Percentiles rank a stretch among this genome's conserved stretches.
Evolutionary conservation across 2,888 invertebrate species (phyloP).

Genomic region (Brassicogethes aeneus): DNA sequence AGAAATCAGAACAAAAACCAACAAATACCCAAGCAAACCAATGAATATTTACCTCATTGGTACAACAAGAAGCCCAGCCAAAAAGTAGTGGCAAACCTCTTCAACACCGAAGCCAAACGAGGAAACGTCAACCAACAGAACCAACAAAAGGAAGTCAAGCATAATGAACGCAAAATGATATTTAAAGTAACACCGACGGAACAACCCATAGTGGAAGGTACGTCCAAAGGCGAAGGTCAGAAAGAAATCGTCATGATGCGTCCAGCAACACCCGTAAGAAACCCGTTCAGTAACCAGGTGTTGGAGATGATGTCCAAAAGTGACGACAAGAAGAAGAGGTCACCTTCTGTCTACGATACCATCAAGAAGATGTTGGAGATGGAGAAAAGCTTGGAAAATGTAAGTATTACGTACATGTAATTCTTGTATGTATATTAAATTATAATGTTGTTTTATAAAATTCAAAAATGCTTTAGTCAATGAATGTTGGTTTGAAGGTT

Average conservation of each 20-base stretch:
- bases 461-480: too few relatives aligned
- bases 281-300: constrained; percentile 47
- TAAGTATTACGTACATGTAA: constrained; percentile 39
- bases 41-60: constrained; percentile 22
- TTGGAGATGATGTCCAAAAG: constrained; percentile 41
- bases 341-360: constrained; percentile 47
- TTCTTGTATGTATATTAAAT: too few relatives aligned
- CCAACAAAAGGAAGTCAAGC: constrained; percentile 6
- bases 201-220: constrained; percentile 12
- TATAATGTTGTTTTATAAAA: too few relatives aligned
- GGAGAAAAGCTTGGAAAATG: constrained; percentile 47
- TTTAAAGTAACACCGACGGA: constrained; percentile 26
- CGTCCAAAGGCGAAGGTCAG: constrained; percentile 31
- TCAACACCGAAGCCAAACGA: constrained; percentile 4
- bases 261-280: constrained; percentile 47
- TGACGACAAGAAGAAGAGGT: constrained; percentile 32
- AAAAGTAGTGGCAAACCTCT: neutral
- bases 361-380: constrained; percentile 49
- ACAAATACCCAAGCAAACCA: constrained; percentile 12
- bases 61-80: constrained; percentile 13
- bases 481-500: too few relatives aligned
- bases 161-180: constrained; percentile 37
- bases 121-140: constrained; percentile 7
- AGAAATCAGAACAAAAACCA: constrained; percentile 35
- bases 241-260: constrained; percentile 56